Conservation (phyloP, 2,113 vertebrate genomes). For the Prietella phreatophila region DNA sequence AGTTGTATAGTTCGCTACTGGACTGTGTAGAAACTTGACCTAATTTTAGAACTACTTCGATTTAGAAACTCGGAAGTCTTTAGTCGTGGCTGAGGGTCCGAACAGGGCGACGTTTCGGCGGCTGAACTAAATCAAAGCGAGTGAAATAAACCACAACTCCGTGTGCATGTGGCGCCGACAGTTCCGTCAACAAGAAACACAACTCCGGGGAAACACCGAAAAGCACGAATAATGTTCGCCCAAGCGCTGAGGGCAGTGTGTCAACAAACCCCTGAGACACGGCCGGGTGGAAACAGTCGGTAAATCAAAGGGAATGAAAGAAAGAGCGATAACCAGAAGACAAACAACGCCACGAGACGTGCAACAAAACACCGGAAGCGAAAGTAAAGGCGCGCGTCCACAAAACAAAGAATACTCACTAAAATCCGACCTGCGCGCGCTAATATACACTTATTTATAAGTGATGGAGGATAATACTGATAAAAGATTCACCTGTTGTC, state of each 20-base stretch:
- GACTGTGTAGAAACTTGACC: neutral
- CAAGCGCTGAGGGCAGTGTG: no score
- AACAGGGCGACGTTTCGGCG: neutral
- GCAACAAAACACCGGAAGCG: neutral
- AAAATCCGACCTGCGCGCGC: neutral
- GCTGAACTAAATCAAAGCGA: neutral
- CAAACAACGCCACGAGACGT: neutral
- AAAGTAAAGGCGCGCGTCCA: neutral
- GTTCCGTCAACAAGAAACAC: no score
- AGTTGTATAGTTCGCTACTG: no score
- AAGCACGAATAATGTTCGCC: no score
- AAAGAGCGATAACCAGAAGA: neutral
- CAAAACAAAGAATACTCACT: neutral
- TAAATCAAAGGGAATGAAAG: neutral
- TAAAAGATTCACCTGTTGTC: neutral
- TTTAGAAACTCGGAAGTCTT: neutral
- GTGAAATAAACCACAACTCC: neutral
- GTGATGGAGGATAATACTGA: neutral
- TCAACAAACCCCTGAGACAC: rapidly evolving
- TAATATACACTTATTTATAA: neutral
- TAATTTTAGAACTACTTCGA: neutral
- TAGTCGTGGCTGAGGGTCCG: no score
- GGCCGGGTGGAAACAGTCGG: no score
- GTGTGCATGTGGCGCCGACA: no score
- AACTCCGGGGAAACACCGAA: no score